Evolutionary conservation across 30 jellyfish, hydroid and myxozoan species (phyloP).

Genomic region (Aurelia aurita): DNA sequence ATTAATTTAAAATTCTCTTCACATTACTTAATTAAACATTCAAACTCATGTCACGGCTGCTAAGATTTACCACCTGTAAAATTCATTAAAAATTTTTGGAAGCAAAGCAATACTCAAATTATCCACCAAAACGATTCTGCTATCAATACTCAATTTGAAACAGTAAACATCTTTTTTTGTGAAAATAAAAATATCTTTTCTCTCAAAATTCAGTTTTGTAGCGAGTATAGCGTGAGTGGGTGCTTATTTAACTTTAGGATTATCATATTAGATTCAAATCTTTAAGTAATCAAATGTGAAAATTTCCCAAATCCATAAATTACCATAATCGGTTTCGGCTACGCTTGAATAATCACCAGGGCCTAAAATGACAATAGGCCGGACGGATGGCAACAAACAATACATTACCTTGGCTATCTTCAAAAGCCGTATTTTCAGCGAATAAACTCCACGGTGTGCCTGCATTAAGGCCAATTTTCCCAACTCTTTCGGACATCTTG

Average conservation of each 20-base stretch:
- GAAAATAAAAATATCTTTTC: too few relatives aligned
- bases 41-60: too few relatives aligned
- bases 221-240: too few relatives aligned
- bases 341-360: conserved; percentile 45
- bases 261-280: background rate
- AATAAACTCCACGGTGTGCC: conserved; percentile 94
- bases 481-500: conserved; percentile 85
- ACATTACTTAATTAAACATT: too few relatives aligned
- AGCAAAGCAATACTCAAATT: too few relatives aligned
- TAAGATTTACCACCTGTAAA: too few relatives aligned
- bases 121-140: too few relatives aligned
- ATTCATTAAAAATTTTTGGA: too few relatives aligned
- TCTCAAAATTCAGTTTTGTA: too few relatives aligned
- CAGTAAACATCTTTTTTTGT: too few relatives aligned
- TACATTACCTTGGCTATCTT: conserved; percentile 73
- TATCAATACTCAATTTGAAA: too few relatives aligned
- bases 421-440: conserved; percentile 96
- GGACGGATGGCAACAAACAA: conserved; percentile 38
- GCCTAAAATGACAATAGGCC: conserved; percentile 20
- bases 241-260: background rate
- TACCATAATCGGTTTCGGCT: conserved; percentile 9
- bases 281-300: background rate
- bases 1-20: too few relatives aligned
- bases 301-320: background rate
- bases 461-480: conserved; percentile 88